These are phyloP conservation scores for Lacanobia oleracea DNA, from an alignment of 2,888 invertebrate genomes.

Conservation along the genomic window DNA sequence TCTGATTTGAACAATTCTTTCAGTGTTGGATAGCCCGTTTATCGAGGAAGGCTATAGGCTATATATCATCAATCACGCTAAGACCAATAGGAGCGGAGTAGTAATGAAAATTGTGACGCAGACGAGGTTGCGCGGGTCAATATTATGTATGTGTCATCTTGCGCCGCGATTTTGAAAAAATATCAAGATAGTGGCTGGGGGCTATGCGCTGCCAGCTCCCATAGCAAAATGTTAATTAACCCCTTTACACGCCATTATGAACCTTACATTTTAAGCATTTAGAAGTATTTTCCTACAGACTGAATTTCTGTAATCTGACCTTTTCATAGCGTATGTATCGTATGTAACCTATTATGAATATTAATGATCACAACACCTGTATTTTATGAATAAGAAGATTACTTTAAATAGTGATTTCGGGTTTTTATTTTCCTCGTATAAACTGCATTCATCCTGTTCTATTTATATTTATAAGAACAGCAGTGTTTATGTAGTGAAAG, in stretches of 20 bases:
- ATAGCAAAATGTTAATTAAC: too few species aligned
- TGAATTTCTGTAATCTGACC: constrained; percentile 49
- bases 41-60: too few species aligned
- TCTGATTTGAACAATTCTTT: too few species aligned
- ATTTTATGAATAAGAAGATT: constrained; percentile 56
- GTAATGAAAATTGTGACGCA: too few species aligned
- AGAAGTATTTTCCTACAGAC: constrained; percentile 41
- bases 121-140: too few species aligned
- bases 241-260: constrained; percentile 43
- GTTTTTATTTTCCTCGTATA: constrained; percentile 51
- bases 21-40: too few species aligned
- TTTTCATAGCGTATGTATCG: constrained; percentile 33
- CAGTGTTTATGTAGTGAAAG: constrained; percentile 61
- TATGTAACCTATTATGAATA: constrained; percentile 58
- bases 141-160: too few species aligned
- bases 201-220: too few species aligned
- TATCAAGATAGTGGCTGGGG: too few species aligned
- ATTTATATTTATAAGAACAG: constrained; percentile 40
- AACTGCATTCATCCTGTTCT: constrained; percentile 25
- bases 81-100: too few species aligned
- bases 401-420: constrained; percentile 36
- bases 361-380: constrained; percentile 48
- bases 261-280: constrained; percentile 41
- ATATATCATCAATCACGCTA: too few species aligned
- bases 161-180: too few species aligned